Conservation (phyloP, 2,797 vertebrate species). For the Eulemur rubriventer region DNA sequence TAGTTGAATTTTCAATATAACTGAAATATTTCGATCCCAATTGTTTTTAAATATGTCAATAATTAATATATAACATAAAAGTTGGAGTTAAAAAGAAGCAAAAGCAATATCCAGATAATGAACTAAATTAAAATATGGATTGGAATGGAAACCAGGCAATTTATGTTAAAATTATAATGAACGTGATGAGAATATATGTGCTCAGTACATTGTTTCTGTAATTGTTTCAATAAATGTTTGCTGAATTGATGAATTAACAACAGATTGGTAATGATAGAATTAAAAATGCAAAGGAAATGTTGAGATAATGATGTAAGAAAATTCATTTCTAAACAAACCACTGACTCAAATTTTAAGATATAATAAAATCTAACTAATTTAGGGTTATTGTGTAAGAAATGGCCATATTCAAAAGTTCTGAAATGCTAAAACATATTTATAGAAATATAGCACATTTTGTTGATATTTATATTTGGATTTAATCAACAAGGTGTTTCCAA, state of each 20-base stretch:
- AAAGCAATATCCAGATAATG: constrained; percentile 22
- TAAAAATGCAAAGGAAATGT: not conserved
- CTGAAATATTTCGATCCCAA: constrained; percentile 23
- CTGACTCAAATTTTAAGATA: constrained; percentile 17
- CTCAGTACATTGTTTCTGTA: not conserved
- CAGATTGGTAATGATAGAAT: not conserved
- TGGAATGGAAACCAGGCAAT: not conserved
- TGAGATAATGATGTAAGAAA: not conserved
- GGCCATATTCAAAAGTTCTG: constrained; percentile 27
- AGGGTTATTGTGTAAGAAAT: not conserved
- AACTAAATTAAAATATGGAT: not conserved
- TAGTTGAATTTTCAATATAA: constrained; percentile 16
- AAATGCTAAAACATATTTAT: constrained; percentile 16
- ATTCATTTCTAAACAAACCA: constrained; percentile 23
- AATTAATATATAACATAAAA: not conserved
- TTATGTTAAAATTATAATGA: constrained; percentile 39
- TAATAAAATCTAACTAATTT: constrained; percentile 13
- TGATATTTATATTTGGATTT: not conserved
- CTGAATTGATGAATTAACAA: not conserved
- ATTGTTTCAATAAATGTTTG: constrained; percentile 1
- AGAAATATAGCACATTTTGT: constrained; percentile 11
- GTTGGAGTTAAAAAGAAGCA: not conserved
- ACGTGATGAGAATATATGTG: not conserved
- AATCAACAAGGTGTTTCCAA: not conserved
- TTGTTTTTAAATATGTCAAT: constrained; percentile 19